A percentile compares a stretch with the other conserved stretches of the same genome.
Evolutionary conservation across 2,113 vertebrate species (phyloP).

Genomic region (Nanorana parkeri): DNA sequence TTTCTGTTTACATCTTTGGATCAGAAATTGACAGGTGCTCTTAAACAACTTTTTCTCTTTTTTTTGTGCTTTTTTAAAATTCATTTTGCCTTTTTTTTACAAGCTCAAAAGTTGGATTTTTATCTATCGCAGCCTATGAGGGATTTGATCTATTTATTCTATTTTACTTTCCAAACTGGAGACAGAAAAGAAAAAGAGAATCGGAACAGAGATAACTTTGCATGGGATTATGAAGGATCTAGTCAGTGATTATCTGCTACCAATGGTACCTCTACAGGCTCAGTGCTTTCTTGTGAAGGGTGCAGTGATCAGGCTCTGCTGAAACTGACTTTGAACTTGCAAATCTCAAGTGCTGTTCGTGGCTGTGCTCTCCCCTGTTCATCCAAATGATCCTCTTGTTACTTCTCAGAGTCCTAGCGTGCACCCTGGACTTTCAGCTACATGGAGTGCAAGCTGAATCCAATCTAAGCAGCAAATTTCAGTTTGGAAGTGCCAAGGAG

Average conservation of each 20-base stretch:
- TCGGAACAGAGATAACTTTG: slow-evolving; percentile 72
- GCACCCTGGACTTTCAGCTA: slow-evolving; percentile 83
- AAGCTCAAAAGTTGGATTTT: slow-evolving; percentile 46
- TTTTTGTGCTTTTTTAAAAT: neutral
- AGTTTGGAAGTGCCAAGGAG: slow-evolving; percentile 84
- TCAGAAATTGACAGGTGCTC: slow-evolving; percentile 82
- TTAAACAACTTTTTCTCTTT: slow-evolving; percentile 9
- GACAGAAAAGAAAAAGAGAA: slow-evolving; percentile 65
- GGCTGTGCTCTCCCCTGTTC: slow-evolving; percentile 71
- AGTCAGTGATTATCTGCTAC: slow-evolving; percentile 77
- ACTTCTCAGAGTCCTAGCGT: slow-evolving; percentile 82
- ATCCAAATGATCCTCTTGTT: slow-evolving; percentile 95
- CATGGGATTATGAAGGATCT: slow-evolving; percentile 93
- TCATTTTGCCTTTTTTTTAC: neutral
- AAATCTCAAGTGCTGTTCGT: slow-evolving; percentile 68
- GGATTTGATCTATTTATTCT: slow-evolving; percentile 28
- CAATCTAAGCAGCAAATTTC: slow-evolving; percentile 86
- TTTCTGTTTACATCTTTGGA: neutral
- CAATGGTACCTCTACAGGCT: slow-evolving; percentile 83
- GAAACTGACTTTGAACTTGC: slow-evolving; percentile 77
- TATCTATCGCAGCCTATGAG: neutral
- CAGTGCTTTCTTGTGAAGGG: slow-evolving; percentile 76
- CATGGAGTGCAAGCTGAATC: slow-evolving; percentile 85
- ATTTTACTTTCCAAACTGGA: slow-evolving; percentile 64
- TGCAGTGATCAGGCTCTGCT: slow-evolving; percentile 79